phyloP scores from a whole-genome alignment of 1,140 invertebrate species.

The Drosophila pruinosa region DNA sequence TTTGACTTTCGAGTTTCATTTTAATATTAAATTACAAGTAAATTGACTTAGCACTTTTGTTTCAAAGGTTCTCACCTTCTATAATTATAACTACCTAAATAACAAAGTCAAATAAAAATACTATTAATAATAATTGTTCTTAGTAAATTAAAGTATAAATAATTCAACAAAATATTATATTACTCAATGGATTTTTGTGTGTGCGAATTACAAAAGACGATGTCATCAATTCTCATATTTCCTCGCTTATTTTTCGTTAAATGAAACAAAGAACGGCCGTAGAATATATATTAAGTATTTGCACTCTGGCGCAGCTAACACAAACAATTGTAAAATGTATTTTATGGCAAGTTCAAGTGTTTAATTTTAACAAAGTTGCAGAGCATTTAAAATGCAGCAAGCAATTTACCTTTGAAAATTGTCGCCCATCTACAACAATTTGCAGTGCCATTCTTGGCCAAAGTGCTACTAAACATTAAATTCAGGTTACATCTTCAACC shows the following conservation, averaged over 20 bases:
- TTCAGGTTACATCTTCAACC: conserved; percentile 6
- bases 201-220: too few relatives aligned
- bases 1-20: conserved; percentile 21
- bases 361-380: conserved; percentile 14
- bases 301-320: background rate
- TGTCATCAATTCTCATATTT: too few relatives aligned
- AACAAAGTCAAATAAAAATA: too few relatives aligned
- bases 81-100: too few relatives aligned
- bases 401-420: conserved; percentile 49
- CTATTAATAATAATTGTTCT: too few relatives aligned
- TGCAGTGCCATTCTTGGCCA: conserved; percentile 14
- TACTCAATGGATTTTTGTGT: too few relatives aligned
- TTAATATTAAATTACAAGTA: background rate
- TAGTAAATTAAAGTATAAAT: too few relatives aligned
- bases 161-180: too few relatives aligned
- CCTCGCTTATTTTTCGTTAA: too few relatives aligned
- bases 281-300: background rate
- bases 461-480: conserved; percentile 52
- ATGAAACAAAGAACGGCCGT: background rate
- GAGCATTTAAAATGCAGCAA: conserved; percentile 52
- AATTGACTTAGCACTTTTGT: background rate
- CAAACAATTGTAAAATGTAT: background rate
- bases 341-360: background rate
- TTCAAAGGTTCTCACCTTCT: too few relatives aligned
- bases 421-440: conserved; percentile 20